Percentiles rank a stretch among this genome's conserved stretches.
phyloP scores from a whole-genome alignment of 2,113 vertebrate genomes.

The Galemys pyrenaicus region DNA sequence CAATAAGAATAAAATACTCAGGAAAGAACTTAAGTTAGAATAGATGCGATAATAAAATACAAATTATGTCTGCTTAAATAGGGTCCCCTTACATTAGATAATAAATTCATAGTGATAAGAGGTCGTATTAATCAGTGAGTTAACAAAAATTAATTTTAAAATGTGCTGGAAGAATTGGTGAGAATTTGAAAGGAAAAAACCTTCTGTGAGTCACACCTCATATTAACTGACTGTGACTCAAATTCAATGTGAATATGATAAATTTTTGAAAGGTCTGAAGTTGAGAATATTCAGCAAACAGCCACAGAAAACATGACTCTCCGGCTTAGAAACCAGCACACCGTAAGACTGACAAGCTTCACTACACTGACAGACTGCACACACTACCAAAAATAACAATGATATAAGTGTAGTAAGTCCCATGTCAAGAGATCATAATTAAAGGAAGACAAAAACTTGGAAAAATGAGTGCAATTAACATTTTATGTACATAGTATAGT shows the following conservation, averaged over 20 bases:
- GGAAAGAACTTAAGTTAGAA: neutral
- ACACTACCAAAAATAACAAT: neutral
- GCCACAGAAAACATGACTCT: neutral
- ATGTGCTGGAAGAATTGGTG: neutral
- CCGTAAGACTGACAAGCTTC: neutral
- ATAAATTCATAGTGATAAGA: neutral
- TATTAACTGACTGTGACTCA: neutral
- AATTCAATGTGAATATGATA: neutral
- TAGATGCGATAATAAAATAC: neutral
- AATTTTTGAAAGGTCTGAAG: neutral
- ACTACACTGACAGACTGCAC: neutral
- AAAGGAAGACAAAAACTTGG: neutral
- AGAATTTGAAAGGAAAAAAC: neutral
- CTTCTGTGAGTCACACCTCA: neutral
- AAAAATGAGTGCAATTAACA: neutral
- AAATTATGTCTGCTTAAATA: neutral
- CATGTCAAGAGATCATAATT: neutral
- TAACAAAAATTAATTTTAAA: neutral
- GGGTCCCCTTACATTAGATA: neutral
- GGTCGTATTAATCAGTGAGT: neutral
- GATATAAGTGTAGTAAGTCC: neutral
- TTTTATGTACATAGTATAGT: neutral
- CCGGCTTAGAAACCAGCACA: neutral
- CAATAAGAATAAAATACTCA: neutral
- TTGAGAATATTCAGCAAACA: neutral